Evolutionary conservation across 2,113 vertebrate genomes (phyloP).

Genomic region (Dinomys branickii): DNA sequence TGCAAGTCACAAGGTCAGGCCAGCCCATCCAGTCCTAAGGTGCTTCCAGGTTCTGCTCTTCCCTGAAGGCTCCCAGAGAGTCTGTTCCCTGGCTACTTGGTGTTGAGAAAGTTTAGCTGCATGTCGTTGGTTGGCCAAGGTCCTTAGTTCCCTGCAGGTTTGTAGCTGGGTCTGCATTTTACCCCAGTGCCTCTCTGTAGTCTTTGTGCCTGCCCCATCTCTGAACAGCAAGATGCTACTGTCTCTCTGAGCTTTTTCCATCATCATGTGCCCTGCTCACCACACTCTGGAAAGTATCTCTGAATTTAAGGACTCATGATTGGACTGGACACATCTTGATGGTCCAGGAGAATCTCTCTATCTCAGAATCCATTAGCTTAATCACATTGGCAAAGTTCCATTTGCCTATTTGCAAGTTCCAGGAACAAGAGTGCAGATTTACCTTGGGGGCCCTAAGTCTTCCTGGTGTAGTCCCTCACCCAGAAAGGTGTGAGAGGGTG

Average conservation of each 20-base stretch:
- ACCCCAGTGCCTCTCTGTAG: neutral
- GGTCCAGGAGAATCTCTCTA: neutral
- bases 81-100: neutral
- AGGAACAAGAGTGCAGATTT: neutral
- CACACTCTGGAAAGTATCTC: neutral
- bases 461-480: neutral
- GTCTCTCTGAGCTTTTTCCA: neutral
- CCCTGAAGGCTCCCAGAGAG: neutral
- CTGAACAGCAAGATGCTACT: neutral
- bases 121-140: neutral
- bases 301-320: neutral
- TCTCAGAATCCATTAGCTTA: neutral
- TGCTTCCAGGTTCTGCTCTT: neutral
- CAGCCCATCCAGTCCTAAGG: neutral
- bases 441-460: neutral
- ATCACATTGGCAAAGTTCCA: neutral
- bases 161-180: neutral
- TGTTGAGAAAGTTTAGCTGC: neutral
- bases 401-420: neutral
- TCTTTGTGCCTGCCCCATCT: neutral
- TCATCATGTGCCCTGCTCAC: neutral
- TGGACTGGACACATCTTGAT: neutral
- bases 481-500: too few species aligned
- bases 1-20: fast-evolving
- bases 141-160: neutral